These are phyloP conservation scores for Cavia aperea DNA, from an alignment of 2,113 vertebrate genomes.

Conservation along the genomic window DNA sequence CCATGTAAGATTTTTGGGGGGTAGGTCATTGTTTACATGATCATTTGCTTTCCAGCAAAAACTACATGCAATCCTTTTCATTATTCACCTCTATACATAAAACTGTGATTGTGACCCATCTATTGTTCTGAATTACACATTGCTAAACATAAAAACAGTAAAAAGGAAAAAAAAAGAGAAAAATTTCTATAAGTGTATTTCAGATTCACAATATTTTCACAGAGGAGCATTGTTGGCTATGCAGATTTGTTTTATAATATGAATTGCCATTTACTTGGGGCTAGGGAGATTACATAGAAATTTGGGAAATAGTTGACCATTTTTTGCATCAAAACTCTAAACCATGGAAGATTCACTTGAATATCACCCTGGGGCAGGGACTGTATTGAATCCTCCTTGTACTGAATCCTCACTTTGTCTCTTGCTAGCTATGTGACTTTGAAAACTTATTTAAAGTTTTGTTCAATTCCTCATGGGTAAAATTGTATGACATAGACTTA, in stretches of 20 bases:
- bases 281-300: neutral
- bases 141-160: neutral
- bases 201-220: neutral
- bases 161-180: neutral
- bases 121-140: neutral
- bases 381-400: too few relatives aligned
- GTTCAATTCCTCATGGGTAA: constrained; percentile 8
- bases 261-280: neutral
- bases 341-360: neutral
- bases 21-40: neutral
- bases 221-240: neutral
- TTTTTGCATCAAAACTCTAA: neutral
- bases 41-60: neutral
- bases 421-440: neutral
- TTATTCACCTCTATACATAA: neutral
- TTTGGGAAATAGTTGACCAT: neutral
- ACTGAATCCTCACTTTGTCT: neutral
- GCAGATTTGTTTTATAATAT: neutral
- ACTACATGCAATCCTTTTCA: neutral
- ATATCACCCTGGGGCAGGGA: fast-evolving
- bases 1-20: neutral
- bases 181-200: neutral
- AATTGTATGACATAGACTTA: constrained; percentile 3
- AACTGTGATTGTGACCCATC: neutral
- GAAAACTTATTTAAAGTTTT: neutral